phyloP scores from a whole-genome alignment of 2,797 vertebrate species.

The Spheniscus humboldti region DNA sequence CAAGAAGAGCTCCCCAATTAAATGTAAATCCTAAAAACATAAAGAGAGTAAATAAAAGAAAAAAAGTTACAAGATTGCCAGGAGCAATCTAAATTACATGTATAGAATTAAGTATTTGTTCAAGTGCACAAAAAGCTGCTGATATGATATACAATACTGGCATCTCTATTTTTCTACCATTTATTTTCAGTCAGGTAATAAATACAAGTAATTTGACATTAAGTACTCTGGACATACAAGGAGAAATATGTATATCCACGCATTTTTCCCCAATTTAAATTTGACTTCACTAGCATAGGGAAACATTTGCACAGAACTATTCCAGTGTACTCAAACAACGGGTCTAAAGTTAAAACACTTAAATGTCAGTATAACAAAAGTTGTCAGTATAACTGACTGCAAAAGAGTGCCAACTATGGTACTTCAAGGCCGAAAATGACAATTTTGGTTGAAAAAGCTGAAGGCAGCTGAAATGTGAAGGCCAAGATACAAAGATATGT shows the following conservation, averaged over 20 bases:
- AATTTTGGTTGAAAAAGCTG: background rate
- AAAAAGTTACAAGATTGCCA: background rate
- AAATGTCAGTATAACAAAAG: background rate
- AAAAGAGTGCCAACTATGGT: background rate
- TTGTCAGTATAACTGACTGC: background rate
- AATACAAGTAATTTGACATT: background rate
- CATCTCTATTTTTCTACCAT: background rate
- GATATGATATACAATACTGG: background rate
- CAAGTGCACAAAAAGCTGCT: background rate
- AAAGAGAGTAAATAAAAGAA: background rate
- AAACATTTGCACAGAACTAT: background rate
- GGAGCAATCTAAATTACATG: background rate
- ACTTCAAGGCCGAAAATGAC: background rate
- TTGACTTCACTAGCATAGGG: background rate
- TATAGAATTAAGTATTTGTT: background rate
- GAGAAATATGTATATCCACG: background rate
- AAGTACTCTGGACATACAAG: background rate
- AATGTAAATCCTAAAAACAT: conserved; percentile 84
- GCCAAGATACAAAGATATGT: background rate
- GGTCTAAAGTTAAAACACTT: background rate
- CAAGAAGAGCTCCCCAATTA: conserved; percentile 95
- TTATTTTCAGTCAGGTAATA: background rate
- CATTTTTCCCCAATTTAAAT: background rate
- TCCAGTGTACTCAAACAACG: background rate
- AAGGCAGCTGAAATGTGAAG: background rate